A percentile compares a stretch with the other conserved stretches of the same genome.
These are phyloP conservation scores for Lasaia peninsularis DNA, from an alignment of 1,140 invertebrate species.

Conservation along the genomic window DNA sequence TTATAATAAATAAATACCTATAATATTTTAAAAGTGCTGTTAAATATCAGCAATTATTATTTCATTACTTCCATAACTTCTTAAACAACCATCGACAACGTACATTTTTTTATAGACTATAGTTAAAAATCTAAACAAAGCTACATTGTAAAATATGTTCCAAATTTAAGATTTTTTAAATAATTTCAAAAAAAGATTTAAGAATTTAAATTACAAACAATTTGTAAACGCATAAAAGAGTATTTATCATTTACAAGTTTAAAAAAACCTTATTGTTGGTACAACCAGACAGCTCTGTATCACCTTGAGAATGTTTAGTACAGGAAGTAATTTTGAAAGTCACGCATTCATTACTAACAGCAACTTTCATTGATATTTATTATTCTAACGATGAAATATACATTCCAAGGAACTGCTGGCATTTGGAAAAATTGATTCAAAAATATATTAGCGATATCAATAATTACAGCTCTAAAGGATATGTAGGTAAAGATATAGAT, in stretches of 20 bases:
- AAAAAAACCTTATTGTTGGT: background rate
- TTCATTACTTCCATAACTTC: no score
- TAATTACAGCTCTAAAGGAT: constrained; percentile 1
- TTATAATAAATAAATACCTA: no score
- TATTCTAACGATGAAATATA: constrained; percentile 14
- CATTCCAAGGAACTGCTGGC: constrained; percentile 8
- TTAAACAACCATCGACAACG: no score
- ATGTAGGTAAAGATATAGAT: constrained; percentile 1
- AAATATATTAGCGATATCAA: background rate
- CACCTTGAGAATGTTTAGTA: constrained; percentile 22
- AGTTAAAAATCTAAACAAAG: no score
- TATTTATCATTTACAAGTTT: background rate
- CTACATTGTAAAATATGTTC: no score
- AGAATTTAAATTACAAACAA: background rate
- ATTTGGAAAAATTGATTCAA: constrained; percentile 1
- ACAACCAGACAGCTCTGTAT: constrained; percentile 4
- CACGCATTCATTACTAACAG: constrained; percentile 18
- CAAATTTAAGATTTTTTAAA: background rate
- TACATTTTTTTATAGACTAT: no score
- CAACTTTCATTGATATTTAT: constrained; percentile 19
- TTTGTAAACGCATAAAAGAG: background rate
- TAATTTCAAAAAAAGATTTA: background rate
- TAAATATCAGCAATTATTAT: no score
- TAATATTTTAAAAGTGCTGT: no score
- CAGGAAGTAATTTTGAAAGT: constrained; percentile 24